These are phyloP conservation scores for Protosalanx chinensis DNA, from an alignment of 2,797 vertebrate genomes.

Conservation along the genomic window DNA sequence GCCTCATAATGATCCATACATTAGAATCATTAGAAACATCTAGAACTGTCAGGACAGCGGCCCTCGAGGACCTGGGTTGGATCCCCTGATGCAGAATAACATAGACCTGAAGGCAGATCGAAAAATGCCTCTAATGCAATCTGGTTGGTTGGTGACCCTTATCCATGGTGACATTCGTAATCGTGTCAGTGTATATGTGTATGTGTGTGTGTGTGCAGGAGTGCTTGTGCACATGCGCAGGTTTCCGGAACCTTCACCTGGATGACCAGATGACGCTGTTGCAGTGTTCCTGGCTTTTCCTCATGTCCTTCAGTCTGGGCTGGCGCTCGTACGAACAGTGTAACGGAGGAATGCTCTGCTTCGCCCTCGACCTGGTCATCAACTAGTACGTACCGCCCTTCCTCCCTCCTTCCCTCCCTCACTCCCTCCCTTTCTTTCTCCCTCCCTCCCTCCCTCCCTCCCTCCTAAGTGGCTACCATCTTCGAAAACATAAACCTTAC, in stretches of 20 bases:
- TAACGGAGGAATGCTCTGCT: slow-evolving; percentile 84
- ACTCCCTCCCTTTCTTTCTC: not conserved
- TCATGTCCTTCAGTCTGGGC: slow-evolving; percentile 92
- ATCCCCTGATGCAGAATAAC: too few relatives aligned
- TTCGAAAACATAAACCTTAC: too few relatives aligned
- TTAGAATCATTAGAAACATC: too few relatives aligned
- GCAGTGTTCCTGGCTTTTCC: slow-evolving; percentile 98
- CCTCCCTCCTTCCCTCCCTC: not conserved
- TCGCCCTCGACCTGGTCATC: slow-evolving; percentile 92
- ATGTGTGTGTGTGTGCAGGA: not conserved
- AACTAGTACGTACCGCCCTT: slow-evolving; percentile 87
- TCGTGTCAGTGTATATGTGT: too few relatives aligned
- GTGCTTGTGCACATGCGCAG: slow-evolving; percentile 55
- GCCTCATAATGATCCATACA: too few relatives aligned
- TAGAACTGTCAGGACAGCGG: too few relatives aligned
- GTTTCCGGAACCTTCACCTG: slow-evolving; percentile 93
- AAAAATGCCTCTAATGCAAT: too few relatives aligned
- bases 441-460: not conserved
- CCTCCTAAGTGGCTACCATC: too few relatives aligned
- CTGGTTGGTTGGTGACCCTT: too few relatives aligned
- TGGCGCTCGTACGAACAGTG: slow-evolving; percentile 94
- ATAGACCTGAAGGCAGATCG: too few relatives aligned
- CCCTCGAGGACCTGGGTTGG: too few relatives aligned
- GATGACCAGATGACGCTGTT: slow-evolving; percentile 97
- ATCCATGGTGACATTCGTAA: slow-evolving; percentile 13